phyloP scores from a whole-genome alignment of 2,113 vertebrate species.

The Amblyopsis rosae region DNA sequence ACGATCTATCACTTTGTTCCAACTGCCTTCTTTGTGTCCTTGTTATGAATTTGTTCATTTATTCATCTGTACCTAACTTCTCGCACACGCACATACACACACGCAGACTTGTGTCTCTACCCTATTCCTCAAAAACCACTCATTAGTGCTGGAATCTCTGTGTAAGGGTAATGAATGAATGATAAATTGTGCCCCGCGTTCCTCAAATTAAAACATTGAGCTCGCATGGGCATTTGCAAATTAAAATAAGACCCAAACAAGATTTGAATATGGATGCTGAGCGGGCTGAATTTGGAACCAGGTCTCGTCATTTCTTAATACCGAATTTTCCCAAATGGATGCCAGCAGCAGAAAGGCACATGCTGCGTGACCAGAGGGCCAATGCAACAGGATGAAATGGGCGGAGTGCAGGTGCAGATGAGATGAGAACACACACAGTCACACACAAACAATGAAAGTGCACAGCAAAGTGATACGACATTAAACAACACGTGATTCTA shows the following conservation, averaged over 20 bases:
- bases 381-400: too few species aligned
- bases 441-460: too few species aligned
- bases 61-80: too few species aligned
- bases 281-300: slow-evolving; percentile 54
- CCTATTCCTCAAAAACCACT: too few species aligned
- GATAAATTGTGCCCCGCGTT: slow-evolving; percentile 32
- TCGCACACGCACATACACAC: too few species aligned
- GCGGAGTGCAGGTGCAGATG: too few species aligned
- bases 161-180: slow-evolving; percentile 28
- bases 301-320: slow-evolving; percentile 42
- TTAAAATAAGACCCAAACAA: slow-evolving; percentile 64
- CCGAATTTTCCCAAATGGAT: slow-evolving; percentile 38
- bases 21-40: too few species aligned
- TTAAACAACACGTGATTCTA: too few species aligned
- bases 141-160: neutral
- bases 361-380: slow-evolving; percentile 30
- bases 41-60: too few species aligned
- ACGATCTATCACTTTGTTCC: too few species aligned
- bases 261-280: slow-evolving; percentile 37
- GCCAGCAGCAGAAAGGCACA: slow-evolving; percentile 11
- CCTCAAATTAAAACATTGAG: slow-evolving; percentile 55
- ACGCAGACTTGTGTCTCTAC: neutral
- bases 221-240: slow-evolving; percentile 55
- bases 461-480: too few species aligned
- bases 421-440: too few species aligned